phyloP scores from a whole-genome alignment of 2,888 invertebrate genomes.

The Myopa testacea region DNA sequence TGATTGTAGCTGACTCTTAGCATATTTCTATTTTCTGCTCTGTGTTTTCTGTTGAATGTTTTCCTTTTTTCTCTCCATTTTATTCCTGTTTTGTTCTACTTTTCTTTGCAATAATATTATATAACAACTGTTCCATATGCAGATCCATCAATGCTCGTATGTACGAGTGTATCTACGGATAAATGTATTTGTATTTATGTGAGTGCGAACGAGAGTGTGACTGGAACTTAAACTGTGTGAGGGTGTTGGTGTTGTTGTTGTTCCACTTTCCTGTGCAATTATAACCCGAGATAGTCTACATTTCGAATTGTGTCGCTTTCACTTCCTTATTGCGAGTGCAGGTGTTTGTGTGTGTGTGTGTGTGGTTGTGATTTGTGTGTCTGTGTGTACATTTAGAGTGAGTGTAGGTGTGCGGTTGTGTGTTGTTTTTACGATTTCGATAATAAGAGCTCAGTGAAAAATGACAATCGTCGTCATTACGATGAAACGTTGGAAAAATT shows the following conservation, averaged over 20 bases:
- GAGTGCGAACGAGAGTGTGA: not conserved
- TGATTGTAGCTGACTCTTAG: not conserved
- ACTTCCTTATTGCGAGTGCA: constrained; percentile 19
- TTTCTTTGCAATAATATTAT: not conserved
- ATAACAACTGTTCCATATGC: constrained; percentile 2
- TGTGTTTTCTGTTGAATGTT: not conserved
- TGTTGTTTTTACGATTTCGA: too few relatives aligned
- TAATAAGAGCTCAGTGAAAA: too few relatives aligned
- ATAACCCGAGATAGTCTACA: constrained; percentile 11
- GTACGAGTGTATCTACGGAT: too few relatives aligned
- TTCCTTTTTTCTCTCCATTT: not conserved
- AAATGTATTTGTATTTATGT: constrained; percentile 5
- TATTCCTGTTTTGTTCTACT: constrained; percentile 5
- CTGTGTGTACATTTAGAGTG: not conserved
- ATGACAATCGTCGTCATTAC: too few relatives aligned
- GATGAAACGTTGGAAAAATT: too few relatives aligned
- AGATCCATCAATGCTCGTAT: not conserved
- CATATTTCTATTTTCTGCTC: not conserved
- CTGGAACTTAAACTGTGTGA: not conserved
- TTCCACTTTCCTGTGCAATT: constrained; percentile 25
- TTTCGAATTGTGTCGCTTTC: constrained; percentile 31
- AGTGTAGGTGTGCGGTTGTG: too few relatives aligned
- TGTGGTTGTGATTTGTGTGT: not conserved
- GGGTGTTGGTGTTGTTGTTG: not conserved
- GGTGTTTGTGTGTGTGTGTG: not conserved